Evolutionary conservation across 2,888 invertebrate genomes (phyloP), one percentile per base, ranked within the genome.

Genomic region (Epinotia nisella): DNA sequence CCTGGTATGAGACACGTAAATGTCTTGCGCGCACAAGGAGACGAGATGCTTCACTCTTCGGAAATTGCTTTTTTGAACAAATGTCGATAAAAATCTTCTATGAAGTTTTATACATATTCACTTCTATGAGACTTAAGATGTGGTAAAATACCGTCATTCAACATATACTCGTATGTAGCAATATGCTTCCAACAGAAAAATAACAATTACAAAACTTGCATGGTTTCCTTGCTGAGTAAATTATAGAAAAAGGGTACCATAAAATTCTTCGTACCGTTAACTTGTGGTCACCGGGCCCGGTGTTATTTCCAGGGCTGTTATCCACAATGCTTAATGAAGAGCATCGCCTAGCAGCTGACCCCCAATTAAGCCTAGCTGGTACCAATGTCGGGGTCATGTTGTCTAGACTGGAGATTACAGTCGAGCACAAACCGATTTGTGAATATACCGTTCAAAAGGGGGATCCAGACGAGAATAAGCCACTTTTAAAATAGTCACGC

Each of bases 251-350:
- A 11, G 39, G 39, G 11, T 9, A 60, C 19, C 39, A 58, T 53
- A n/a, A 49, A 49, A 58, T 51, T 49, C 62, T 49, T 65, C 24
- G 71, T 59, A 49, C 64, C 45, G 35, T 21, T 58, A 64, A 56
- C 35, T 58, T 70, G 70, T 51, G 64, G 58, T 55, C 21, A 9
- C 24, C n/a, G 17, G 17, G 17, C 35, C 10, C 35, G n/a, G 15
- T 35, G 64, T 39, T 39, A 39, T 65, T 70, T 70, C 58, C 70
- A 70, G 64, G 39, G 9, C n/a, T 49, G 49, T n/a, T 49, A 49
- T n/a, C n/a, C 49, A 49, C 4, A 4, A 7, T 49, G n/a, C 4
- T 15, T 45, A 49, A n/a, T 49, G n/a, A 49, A 49, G 15, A 49
- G n/a, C 49, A 49, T n/a, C 7, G 49, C n/a, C 15, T n/a, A 1